These are phyloP conservation scores for Corythornis cristatus DNA, from an alignment of 2,113 vertebrate species.

Conservation along the genomic window DNA sequence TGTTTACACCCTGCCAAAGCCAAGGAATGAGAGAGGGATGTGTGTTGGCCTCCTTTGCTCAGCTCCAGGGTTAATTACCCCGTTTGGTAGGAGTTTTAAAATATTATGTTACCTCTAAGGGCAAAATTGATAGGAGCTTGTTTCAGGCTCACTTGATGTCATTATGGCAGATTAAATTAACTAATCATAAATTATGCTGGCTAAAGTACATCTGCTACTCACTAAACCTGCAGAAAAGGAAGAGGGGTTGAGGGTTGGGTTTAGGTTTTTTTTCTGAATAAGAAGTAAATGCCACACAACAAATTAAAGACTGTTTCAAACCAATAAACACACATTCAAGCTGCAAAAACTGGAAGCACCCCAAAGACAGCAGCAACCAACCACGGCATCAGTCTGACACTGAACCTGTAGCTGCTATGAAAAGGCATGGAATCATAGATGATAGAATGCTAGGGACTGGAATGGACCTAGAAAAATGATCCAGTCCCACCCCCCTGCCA, in stretches of 20 bases:
- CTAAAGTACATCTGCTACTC: conserved; percentile 66
- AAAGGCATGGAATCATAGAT: background rate
- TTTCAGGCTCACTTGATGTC: conserved; percentile 70
- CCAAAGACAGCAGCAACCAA: background rate
- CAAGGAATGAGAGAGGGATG: conserved; percentile 15
- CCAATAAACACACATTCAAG: background rate
- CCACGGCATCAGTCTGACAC: background rate
- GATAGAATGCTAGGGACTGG: no score
- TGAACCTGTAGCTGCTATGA: background rate
- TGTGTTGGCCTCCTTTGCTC: conserved; percentile 40
- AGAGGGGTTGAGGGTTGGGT: background rate
- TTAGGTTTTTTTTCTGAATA: background rate
- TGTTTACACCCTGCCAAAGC: conserved; percentile 19
- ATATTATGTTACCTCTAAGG: conserved; percentile 73
- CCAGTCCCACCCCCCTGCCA: no score
- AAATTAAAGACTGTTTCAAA: conserved; percentile 1
- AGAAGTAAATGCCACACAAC: background rate
- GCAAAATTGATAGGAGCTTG: conserved; percentile 69
- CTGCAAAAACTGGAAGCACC: background rate
- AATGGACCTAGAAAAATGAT: no score
- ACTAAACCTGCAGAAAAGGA: conserved; percentile 47
- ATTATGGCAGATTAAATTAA: conserved; percentile 74
- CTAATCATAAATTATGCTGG: conserved; percentile 69
- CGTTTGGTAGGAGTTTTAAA: conserved; percentile 70
- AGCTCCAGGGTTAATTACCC: conserved; percentile 65